Conservation (phyloP, 2,888 invertebrate species). For the Oxytorus armatus region DNA sequence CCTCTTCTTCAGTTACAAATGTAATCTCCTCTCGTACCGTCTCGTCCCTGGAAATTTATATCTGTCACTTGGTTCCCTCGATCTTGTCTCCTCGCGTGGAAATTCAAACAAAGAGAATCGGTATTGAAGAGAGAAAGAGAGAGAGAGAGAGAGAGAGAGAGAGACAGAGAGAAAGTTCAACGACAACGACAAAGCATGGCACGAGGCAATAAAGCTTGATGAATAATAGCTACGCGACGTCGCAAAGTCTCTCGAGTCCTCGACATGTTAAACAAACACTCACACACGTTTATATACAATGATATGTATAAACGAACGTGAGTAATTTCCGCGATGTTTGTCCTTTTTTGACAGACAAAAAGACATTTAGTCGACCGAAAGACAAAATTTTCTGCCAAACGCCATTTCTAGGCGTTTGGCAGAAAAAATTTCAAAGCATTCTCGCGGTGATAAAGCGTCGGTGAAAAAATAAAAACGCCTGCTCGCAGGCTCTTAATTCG, state of each 20-base stretch:
- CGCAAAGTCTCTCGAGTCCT: conserved; percentile 39
- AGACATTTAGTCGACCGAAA: no score
- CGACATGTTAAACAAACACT: conserved; percentile 2
- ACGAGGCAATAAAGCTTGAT: conserved; percentile 62
- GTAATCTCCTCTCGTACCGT: conserved; percentile 38
- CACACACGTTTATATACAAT: conserved; percentile 35
- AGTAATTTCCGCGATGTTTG: conserved; percentile 39
- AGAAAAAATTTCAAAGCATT: no score
- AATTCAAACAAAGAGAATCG: conserved; percentile 54
- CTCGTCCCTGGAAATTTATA: conserved; percentile 58
- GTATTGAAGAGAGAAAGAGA: conserved; percentile 29
- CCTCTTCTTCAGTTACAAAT: conserved; percentile 55
- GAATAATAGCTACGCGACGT: conserved; percentile 63
- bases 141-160: conserved; percentile 35
- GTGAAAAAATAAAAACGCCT: no score
- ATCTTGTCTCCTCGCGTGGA: conserved; percentile 51
- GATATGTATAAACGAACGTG: conserved; percentile 17
- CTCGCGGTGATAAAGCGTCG: no score
- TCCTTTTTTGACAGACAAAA: no score
- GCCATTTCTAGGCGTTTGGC: no score
- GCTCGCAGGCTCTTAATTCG: no score
- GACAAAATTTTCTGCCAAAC: no score
- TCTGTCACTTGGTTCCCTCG: conserved; percentile 56
- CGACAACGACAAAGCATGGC: conserved; percentile 43
- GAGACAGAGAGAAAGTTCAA: conserved; percentile 23